These are phyloP conservation scores for Drosophila auraria DNA, from an alignment of 1,140 invertebrate species.

Conservation along the genomic window DNA sequence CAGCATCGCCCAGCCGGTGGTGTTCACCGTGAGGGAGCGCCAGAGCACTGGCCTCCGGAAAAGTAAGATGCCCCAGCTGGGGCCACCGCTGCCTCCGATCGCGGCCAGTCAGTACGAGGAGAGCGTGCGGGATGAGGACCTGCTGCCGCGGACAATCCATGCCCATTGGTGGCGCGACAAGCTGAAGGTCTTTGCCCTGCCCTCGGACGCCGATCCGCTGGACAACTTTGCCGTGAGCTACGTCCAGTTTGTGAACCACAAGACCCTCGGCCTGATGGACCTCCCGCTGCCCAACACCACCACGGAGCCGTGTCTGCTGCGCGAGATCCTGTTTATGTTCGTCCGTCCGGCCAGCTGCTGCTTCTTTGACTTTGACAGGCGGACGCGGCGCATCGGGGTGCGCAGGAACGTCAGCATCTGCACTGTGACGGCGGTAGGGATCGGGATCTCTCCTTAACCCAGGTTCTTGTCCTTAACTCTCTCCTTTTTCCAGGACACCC, in stretches of 20 bases:
- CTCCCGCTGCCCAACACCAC: constrained; percentile 52
- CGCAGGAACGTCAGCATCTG: constrained; percentile 58
- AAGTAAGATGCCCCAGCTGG: constrained; percentile 16
- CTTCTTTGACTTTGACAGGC: constrained; percentile 61
- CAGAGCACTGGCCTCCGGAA: background rate
- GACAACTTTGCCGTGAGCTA: constrained; percentile 67
- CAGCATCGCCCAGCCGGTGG: constrained; percentile 12
- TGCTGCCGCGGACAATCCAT: constrained; percentile 39
- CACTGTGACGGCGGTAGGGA: constrained; percentile 58
- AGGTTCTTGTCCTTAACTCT: background rate
- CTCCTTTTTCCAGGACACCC: constrained; percentile 17
- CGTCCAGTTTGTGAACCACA: constrained; percentile 41
- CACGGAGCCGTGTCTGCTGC: constrained; percentile 62
- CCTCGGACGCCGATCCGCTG: background rate
- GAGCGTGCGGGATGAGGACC: background rate
- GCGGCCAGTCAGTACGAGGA: background rate
- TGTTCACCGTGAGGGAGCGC: background rate
- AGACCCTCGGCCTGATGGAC: constrained; percentile 13
- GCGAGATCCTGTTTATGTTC: constrained; percentile 83
- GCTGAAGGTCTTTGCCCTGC: constrained; percentile 25
- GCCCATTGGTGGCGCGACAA: constrained; percentile 61
- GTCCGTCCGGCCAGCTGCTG: constrained; percentile 58
- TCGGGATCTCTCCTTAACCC: background rate
- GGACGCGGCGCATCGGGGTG: constrained; percentile 30
- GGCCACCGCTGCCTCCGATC: background rate